Conservation (phyloP, 2,797 vertebrate species). For the Sus cebifrons region DNA sequence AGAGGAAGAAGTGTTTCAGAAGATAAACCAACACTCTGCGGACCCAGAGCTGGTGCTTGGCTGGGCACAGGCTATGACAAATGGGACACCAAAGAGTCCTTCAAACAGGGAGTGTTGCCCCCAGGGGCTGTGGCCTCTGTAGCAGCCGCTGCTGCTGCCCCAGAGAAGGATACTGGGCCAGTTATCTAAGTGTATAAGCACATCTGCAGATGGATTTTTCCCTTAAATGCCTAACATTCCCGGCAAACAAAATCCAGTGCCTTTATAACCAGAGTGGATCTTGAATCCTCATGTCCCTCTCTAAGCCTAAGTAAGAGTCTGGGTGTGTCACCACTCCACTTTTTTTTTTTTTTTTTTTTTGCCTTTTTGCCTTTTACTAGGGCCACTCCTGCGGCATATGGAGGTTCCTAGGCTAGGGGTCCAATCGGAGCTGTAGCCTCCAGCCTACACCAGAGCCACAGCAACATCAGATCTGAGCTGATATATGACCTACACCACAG, state of each 20-base stretch:
- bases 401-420: too few species aligned
- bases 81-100: not conserved
- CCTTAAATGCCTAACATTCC: not conserved
- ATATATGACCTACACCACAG: too few species aligned
- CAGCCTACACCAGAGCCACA: too few species aligned
- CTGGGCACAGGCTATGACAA: conserved; percentile 14
- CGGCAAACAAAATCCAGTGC: not conserved
- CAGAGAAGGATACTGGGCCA: not conserved
- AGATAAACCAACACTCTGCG: conserved; percentile 68
- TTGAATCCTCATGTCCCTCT: not conserved
- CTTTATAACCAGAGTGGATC: not conserved
- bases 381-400: too few species aligned
- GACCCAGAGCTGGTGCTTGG: not conserved
- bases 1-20: conserved; percentile 66
- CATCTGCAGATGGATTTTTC: not conserved
- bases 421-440: too few species aligned
- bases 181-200: not conserved
- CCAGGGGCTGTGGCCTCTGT: not conserved
- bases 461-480: too few species aligned
- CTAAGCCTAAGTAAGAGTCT: not conserved
- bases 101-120: fast-evolving
- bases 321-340: too few species aligned
- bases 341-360: too few species aligned
- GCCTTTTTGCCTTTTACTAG: too few species aligned
- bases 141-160: not conserved